Percentiles rank a stretch among this genome's conserved stretches.
phyloP scores from a whole-genome alignment of 92 coral and sea anemone genomes.

The Paramuricea clavata region DNA sequence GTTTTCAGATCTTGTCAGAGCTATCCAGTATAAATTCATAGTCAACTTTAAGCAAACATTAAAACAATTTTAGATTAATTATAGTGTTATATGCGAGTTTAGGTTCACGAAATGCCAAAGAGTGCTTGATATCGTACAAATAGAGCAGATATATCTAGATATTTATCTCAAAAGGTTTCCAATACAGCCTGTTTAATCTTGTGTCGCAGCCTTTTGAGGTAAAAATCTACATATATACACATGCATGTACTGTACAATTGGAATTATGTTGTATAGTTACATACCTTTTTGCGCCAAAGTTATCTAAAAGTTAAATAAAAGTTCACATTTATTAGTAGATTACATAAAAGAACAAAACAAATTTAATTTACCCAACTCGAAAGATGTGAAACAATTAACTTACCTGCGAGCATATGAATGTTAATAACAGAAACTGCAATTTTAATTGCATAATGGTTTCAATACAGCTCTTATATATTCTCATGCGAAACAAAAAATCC shows the following conservation, averaged over 20 bases:
- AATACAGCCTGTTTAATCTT: too few relatives aligned
- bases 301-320: background rate
- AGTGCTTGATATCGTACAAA: too few relatives aligned
- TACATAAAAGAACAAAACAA: background rate
- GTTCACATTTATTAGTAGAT: background rate
- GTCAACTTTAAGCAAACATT: too few relatives aligned
- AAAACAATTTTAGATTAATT: too few relatives aligned
- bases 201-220: too few relatives aligned
- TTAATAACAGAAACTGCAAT: background rate
- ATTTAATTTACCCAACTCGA: background rate
- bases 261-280: background rate
- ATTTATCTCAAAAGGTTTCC: too few relatives aligned
- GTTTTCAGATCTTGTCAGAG: too few relatives aligned
- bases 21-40: too few relatives aligned
- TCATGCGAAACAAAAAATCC: background rate
- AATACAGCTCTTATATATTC: background rate
- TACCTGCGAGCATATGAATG: background rate
- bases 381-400: background rate
- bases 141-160: too few relatives aligned
- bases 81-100: too few relatives aligned
- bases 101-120: too few relatives aligned
- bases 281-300: slow-evolving; percentile 22
- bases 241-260: background rate
- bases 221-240: too few relatives aligned
- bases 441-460: background rate